These are phyloP conservation scores for Geotrupes spiniger DNA, from an alignment of 2,888 invertebrate species.

Conservation along the genomic window DNA sequence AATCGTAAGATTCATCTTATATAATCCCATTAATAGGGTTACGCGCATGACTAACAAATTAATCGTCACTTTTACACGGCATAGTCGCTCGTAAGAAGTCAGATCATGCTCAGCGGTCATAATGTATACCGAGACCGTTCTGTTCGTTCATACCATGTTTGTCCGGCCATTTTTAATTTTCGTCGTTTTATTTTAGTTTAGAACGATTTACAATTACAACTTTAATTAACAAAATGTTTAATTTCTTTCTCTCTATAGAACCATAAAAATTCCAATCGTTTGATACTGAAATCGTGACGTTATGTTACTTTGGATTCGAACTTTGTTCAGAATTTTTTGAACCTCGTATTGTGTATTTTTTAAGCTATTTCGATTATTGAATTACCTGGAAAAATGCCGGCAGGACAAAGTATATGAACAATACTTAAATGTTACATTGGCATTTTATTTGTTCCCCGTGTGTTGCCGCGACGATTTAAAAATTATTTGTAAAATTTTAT, in stretches of 20 bases:
- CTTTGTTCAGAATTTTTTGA: conserved; percentile 5
- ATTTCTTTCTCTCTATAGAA: conserved; percentile 12
- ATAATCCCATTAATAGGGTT: conserved; percentile 5
- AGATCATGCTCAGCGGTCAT: conserved; percentile 10
- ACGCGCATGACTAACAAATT: conserved; percentile 13
- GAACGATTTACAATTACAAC: conserved; percentile 11
- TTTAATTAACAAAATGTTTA: conserved; percentile 15
- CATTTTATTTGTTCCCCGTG: conserved; percentile 1
- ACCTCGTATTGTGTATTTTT: conserved; percentile 2
- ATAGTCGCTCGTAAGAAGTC: conserved; percentile 11
- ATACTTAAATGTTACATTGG: conserved; percentile 1
- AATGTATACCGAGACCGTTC: conserved; percentile 5
- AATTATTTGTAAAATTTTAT: no score
- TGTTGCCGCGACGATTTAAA: no score
- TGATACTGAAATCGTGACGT: conserved; percentile 7
- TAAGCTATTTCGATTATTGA: conserved; percentile 6
- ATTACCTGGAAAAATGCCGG: conserved; percentile 9
- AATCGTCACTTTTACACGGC: conserved; percentile 8
- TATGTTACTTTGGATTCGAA: conserved; percentile 3
- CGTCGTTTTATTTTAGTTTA: conserved; percentile 7
- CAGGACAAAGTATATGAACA: conserved; percentile 5
- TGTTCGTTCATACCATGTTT: conserved; percentile 8
- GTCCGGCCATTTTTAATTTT: conserved; percentile 10
- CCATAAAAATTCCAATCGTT: conserved; percentile 12
- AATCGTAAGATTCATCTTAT: not conserved